Evolutionary conservation across 2,113 vertebrate species (phyloP).

Genomic region (Recurvirostra avosetta): DNA sequence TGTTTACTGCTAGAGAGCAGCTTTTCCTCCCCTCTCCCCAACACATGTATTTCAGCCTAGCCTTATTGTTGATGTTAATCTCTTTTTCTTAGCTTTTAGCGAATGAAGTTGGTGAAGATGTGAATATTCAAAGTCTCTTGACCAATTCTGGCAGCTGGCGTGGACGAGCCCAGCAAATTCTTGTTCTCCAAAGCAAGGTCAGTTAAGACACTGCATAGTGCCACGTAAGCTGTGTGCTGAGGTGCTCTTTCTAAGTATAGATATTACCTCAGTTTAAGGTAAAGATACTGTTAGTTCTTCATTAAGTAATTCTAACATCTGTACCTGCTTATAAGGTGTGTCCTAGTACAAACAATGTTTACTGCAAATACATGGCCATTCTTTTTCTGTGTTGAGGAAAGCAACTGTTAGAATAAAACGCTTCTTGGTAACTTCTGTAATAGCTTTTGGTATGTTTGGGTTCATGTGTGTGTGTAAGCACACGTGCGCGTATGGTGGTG

Average conservation of each 20-base stretch:
- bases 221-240: not conserved
- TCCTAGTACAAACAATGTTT: not conserved
- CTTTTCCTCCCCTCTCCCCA: not conserved
- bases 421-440: not conserved
- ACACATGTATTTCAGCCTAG: not conserved
- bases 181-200: conserved; percentile 87
- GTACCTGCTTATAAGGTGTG: not conserved
- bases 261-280: not conserved
- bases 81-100: conserved; percentile 77
- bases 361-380: not conserved
- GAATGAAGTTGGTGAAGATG: conserved; percentile 88
- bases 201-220: not conserved
- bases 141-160: conserved; percentile 81
- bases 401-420: not conserved
- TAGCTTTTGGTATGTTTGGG: not conserved
- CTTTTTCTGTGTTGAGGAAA: not conserved
- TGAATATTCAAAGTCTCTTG: conserved; percentile 83
- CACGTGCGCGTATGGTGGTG: no score
- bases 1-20: not conserved
- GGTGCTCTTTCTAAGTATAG: not conserved
- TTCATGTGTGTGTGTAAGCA: no score
- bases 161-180: conserved; percentile 92
- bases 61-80: not conserved
- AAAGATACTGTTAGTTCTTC: not conserved
- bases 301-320: not conserved